Evolutionary conservation across 2,888 invertebrate genomes (phyloP).

Genomic region (Bembecia ichneumoniformis): DNA sequence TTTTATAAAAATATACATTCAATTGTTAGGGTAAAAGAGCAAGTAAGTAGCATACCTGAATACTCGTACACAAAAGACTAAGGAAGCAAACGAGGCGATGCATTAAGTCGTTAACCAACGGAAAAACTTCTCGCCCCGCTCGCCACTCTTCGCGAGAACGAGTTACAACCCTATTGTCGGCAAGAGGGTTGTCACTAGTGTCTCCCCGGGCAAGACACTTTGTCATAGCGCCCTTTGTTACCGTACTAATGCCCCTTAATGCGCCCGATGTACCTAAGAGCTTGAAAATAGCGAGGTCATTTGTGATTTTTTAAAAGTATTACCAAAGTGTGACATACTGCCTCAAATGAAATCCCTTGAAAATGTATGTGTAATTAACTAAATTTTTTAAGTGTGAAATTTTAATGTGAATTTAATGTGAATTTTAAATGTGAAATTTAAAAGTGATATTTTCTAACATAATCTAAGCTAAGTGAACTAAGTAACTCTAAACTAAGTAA

Average conservation of each 20-base stretch:
- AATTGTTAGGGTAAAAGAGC: too few species aligned
- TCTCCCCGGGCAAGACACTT: constrained; percentile 36
- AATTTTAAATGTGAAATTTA: too few species aligned
- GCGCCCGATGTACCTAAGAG: constrained; percentile 33
- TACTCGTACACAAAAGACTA: neutral
- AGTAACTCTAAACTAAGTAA: too few species aligned
- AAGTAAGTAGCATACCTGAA: neutral
- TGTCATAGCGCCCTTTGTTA: constrained; percentile 55
- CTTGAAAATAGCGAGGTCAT: constrained; percentile 38
- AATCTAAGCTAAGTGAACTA: too few species aligned
- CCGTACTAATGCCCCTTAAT: constrained; percentile 54
- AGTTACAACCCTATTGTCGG: constrained; percentile 20
- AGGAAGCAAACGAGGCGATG: constrained; percentile 36
- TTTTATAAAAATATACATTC: too few species aligned
- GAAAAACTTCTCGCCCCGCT: constrained; percentile 26
- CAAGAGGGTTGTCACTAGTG: neutral
- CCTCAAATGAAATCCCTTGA: too few species aligned
- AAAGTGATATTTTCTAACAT: too few species aligned
- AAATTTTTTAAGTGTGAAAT: too few species aligned
- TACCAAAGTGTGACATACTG: too few species aligned
- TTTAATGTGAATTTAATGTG: too few species aligned
- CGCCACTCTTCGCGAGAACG: constrained; percentile 23
- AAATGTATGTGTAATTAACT: too few species aligned
- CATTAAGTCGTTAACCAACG: constrained; percentile 53
- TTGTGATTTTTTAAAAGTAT: constrained; percentile 24